Base-by-base conservation (phyloP, 1,140 invertebrate genomes). In the Ostrea edulis region DNA sequence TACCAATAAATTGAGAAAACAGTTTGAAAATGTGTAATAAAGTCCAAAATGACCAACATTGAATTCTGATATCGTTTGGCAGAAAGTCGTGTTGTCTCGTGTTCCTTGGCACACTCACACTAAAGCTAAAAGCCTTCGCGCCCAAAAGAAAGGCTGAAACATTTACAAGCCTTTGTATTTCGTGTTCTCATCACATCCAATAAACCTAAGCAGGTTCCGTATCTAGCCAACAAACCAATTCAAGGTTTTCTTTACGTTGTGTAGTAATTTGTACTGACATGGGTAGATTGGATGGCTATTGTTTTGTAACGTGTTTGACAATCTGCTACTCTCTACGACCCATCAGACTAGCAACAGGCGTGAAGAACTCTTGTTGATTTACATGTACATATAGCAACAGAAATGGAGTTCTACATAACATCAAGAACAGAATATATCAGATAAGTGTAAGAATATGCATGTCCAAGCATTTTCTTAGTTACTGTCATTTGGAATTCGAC, bases 131-230 rank as follows among this genome's bases (percentile, higher is more conserved):
- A 77, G 25, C 22, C 68, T 77, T 77, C 22, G 35, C 68, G 68
- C 68, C 68, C 68, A 35, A 77, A 29, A 35, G 22, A 77, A 35
- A 29, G 68, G 29, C 68, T 77, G 25, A 35, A 77, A 77, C 68
- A 77, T 77, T 35, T 29, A 35, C 68, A 29, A 77, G 68, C 25
- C 68, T 77, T 29, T 77, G 68, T 77, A 77, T 77, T 77, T 35
- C 25, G 68, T 77, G 68, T 77, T 77, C 68, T 77, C 68, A 77
- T 77, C 68, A 77, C 68, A 77, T 29, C 68, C 29, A 77, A 77
- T 77, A 25, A 77, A 77, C 29, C 25, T 77, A 4, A 77, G 25
- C 68, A 29, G 35, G 55, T 25, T 14, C 25, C 25, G 8, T 77
- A 35, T 44, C 68, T 77, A 29, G 12, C 22, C 25, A 71, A 71